A percentile compares a stretch with the other conserved stretches of the same genome.
Conservation (phyloP, 2,113 vertebrate species). For the Siniperca chuatsi region DNA sequence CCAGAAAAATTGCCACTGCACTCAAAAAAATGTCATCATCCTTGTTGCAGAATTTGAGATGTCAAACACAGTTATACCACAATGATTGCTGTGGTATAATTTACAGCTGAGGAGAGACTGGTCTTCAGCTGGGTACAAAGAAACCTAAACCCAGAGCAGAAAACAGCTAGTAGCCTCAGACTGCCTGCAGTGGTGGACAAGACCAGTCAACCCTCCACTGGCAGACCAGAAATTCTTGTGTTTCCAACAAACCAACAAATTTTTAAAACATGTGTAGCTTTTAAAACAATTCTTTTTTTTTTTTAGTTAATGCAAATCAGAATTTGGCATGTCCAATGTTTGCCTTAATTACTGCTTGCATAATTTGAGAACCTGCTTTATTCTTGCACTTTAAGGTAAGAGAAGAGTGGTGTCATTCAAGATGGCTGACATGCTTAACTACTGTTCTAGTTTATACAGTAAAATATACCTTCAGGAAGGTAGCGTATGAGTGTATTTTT, state of each 20-base stretch:
- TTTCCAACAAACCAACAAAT: not conserved
- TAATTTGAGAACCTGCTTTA: not conserved
- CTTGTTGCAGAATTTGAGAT: not conserved
- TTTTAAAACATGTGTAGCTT: constrained; percentile 12
- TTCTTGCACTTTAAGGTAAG: not conserved
- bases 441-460: not conserved
- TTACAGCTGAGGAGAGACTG: not conserved
- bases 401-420: not conserved
- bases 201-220: not conserved
- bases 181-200: not conserved
- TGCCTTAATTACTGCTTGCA: not conserved
- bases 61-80: not conserved
- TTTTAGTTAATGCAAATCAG: not conserved
- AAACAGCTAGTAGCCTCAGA: not conserved
- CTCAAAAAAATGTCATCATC: constrained; percentile 10
- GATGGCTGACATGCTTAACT: not conserved
- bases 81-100: not conserved
- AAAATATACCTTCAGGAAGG: not conserved
- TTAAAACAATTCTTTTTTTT: not conserved
- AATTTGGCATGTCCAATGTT: not conserved
- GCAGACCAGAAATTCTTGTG: not conserved
- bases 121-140: not conserved
- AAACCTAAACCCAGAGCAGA: not conserved
- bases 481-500: not conserved
- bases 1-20: not conserved